Conservation (phyloP, 2,797 vertebrate species). For the Sarcophilus harrisii region DNA sequence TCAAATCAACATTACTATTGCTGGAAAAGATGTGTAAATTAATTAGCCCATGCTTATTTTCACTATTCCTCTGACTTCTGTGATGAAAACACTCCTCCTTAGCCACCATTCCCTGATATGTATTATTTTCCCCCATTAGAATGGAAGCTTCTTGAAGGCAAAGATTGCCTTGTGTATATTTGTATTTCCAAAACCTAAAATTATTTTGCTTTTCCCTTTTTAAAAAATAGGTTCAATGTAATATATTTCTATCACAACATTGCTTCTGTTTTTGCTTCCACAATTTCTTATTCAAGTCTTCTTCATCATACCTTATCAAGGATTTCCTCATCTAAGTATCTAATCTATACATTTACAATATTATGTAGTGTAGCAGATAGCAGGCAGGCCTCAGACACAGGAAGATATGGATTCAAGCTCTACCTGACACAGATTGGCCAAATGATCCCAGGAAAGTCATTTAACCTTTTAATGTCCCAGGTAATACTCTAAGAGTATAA, state of each 20-base stretch:
- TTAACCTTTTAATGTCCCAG: background rate
- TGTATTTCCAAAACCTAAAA: background rate
- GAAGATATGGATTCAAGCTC: no score
- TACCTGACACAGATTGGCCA: no score
- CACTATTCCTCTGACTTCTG: background rate
- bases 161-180: background rate
- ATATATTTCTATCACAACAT: background rate
- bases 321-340: background rate
- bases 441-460: no score
- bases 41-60: background rate
- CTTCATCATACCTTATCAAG: background rate
- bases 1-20: background rate
- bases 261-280: background rate
- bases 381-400: background rate
- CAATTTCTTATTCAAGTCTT: background rate
- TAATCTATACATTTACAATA: background rate
- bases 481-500: background rate
- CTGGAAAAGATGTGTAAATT: background rate
- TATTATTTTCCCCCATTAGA: no score
- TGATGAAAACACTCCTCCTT: background rate
- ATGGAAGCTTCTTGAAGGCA: background rate
- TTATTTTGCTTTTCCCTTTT: background rate
- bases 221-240: background rate
- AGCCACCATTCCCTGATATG: background rate
- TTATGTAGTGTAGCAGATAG: background rate